Base-by-base conservation (phyloP, 2,888 invertebrate genomes). In the Cryptocephalus moraei region DNA sequence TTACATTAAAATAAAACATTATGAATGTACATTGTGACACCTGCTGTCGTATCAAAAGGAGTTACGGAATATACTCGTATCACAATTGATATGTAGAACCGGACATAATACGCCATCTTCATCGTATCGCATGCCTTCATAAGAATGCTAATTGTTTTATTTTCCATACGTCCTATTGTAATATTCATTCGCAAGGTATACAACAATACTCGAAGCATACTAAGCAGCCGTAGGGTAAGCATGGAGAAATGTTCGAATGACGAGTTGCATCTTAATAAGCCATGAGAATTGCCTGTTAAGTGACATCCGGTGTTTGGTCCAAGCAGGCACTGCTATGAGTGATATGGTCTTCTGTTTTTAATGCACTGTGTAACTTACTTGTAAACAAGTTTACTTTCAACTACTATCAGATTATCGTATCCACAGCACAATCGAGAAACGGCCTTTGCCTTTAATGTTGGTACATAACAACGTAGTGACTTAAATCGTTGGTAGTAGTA, bases 141-240 rank as follows among this genome's bases (percentile, higher is more conserved):
- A 43, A 44, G 59, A 55, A 59, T 59, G 49, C 43, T 50, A 56
- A 57, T 54, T 49, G 49, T 49, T 47, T 49, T 52, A 56, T 56
- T 57, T 57, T 59, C 53, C 55, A 49, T 54, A 50, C 34, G 50
- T 53, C 50, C 51, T 57, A 56, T 59, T 60, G 57, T 60, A 56
- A 61, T 62, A 61, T 59, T 60, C 57, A 62, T 62, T 61, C 58
- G 59, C 58, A 59, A 60, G 59, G 57, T 59, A 59, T 54, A 56
- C 57, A 54, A 40, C 46, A 49, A 51, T 58, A 56, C 58, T 49
- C 50, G 48, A 56, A 46, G 62, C 57, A 62, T 62, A 61, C 59
- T 59, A 62, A 62, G 52, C 54, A 60, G 62, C 54, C 49, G 53
- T 54, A 56, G 50, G 49, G n/a, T 36, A 36, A 36, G 49, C 53